Percentiles rank a stretch among this genome's conserved stretches.
These are phyloP conservation scores for Diadophis punctatus DNA, from an alignment of 2,113 vertebrate species.

Conservation along the genomic window DNA sequence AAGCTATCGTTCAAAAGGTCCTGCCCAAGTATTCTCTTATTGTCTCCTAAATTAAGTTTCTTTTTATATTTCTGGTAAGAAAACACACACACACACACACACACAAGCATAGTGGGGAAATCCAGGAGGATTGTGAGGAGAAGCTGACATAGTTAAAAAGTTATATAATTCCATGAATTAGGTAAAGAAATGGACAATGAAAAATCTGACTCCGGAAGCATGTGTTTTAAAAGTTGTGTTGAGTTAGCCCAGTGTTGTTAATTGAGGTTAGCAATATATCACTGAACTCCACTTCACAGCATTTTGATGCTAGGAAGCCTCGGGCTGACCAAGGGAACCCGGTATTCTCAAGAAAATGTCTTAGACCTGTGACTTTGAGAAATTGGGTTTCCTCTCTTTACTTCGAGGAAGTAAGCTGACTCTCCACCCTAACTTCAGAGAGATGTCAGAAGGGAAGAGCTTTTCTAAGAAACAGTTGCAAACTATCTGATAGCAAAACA, in stretches of 20 bases:
- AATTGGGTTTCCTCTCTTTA: background rate
- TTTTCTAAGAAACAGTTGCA: background rate
- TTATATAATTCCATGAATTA: background rate
- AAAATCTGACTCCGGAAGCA: background rate
- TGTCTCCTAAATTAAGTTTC: background rate
- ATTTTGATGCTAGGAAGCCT: background rate
- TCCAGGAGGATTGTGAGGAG: background rate
- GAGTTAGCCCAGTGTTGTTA: background rate
- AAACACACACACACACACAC: background rate
- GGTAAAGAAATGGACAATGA: background rate
- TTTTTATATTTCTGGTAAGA: background rate
- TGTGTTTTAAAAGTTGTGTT: background rate
- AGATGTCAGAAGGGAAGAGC: background rate
- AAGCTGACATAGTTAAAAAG: background rate
- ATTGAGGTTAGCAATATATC: background rate
- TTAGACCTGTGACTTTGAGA: background rate
- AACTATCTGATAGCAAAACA: background rate
- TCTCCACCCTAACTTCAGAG: background rate
- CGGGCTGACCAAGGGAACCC: background rate
- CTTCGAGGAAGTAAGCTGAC: background rate
- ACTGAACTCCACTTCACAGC: background rate
- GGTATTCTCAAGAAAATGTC: background rate
- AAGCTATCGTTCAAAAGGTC: background rate
- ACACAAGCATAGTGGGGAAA: background rate
- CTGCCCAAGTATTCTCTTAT: background rate